Base-by-base conservation (phyloP, 2,888 invertebrate genomes). In the Physocephala rufipes region DNA sequence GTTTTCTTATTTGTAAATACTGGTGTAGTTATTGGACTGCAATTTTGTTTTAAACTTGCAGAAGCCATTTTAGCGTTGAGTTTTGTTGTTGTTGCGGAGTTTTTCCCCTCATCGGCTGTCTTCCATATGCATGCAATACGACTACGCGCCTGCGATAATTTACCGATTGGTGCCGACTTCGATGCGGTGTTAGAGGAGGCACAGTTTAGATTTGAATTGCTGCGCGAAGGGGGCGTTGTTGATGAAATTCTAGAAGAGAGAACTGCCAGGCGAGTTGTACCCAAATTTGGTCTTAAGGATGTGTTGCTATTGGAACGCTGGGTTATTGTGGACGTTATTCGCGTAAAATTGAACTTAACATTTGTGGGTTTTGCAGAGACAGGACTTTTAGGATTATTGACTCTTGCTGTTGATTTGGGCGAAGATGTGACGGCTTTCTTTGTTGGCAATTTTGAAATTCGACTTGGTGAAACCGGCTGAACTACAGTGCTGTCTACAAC, bases 41-140 rank as follows among this genome's bases (percentile, higher is more conserved):
- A 69, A 75, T 76, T 80, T 77, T 55, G 78, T 69, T 76, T 75
- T n/a, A 77, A 69, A 47, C 72, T 73, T 36, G 75, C 79, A 78
- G 79, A 78, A 74, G 76, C 79, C 26, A 78, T 78, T 78, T 79
- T 78, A 47, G 77, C 74, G 66, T 71, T 76, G 64, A 77, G 62
- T 73, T 79, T 82, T 71, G 76, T 70, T 43, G 71, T 55, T 70
- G 49, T 61, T 66, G 75, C 16, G 68, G 15, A n/a, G 30, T 74
- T 78, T 69, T 83, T 85, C 2, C 76, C 82, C 59, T 85, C 86
- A 62, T 86, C 84, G 12, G 82, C 80, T 45, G 82, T 82, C 71
- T 84, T 86, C 86, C 86, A 86, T 51, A 86, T 84, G 19, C 84
- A 82, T 51, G 86, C 84, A 65, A 86, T 86, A 64, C 86, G 84